phyloP scores from a whole-genome alignment of 2,888 invertebrate species.

The Thalpophila matura region DNA sequence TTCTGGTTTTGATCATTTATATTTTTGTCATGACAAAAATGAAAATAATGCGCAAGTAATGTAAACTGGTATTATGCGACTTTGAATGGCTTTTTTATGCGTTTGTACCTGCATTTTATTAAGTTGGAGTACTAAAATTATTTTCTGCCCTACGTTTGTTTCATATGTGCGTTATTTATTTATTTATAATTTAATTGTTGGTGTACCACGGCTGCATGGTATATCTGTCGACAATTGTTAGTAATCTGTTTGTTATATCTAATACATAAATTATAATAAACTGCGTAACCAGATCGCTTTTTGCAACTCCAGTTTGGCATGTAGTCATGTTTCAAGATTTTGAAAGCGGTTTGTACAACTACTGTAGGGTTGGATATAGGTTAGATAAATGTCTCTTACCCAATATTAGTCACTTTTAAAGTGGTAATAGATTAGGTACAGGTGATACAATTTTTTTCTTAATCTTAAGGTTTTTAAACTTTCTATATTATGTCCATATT shows the following conservation, averaged over 20 bases:
- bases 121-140: not conserved
- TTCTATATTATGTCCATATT: too few species aligned
- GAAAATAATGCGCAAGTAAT: too few species aligned
- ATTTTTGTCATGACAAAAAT: too few species aligned
- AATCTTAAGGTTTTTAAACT: not conserved
- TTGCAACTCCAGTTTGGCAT: constrained; percentile 56
- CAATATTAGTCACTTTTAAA: constrained; percentile 8
- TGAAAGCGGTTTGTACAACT: constrained; percentile 46
- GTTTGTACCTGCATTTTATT: not conserved
- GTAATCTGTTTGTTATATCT: constrained; percentile 55
- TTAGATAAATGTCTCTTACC: constrained; percentile 39
- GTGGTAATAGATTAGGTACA: not conserved
- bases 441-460: not conserved
- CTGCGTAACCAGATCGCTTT: constrained; percentile 54
- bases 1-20: too few species aligned
- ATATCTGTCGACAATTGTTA: constrained; percentile 50
- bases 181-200: constrained; percentile 5
- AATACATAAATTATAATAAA: constrained; percentile 56
- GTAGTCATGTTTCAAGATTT: constrained; percentile 54
- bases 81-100: too few species aligned
- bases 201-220: constrained; percentile 13
- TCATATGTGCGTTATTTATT: constrained; percentile 19
- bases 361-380: constrained; percentile 32
- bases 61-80: too few species aligned
- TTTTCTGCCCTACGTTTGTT: not conserved